These are phyloP conservation scores for Neuroterus valhalla DNA, from an alignment of 1,140 invertebrate genomes.

Conservation along the genomic window DNA sequence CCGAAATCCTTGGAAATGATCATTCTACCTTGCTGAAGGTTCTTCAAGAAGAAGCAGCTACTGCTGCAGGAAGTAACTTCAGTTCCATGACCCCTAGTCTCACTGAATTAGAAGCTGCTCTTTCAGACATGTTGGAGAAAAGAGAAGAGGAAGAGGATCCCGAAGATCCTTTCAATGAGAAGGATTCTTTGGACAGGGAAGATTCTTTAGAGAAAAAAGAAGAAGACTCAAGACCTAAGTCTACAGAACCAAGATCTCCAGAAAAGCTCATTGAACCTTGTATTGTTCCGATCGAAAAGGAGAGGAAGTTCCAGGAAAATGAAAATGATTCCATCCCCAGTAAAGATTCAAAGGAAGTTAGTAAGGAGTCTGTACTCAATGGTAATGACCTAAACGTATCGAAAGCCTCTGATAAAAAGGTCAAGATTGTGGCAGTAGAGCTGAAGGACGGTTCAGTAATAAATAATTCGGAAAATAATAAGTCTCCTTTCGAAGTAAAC, in stretches of 20 bases:
- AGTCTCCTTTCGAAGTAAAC: neutral
- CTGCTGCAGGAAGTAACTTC: slow-evolving; percentile 60
- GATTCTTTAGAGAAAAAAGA: slow-evolving; percentile 15
- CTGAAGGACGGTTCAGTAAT: neutral
- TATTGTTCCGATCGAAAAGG: slow-evolving; percentile 51
- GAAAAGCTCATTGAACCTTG: slow-evolving; percentile 56
- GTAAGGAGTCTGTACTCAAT: neutral
- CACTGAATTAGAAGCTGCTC: slow-evolving; percentile 68
- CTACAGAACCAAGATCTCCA: slow-evolving; percentile 18
- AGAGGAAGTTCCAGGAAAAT: slow-evolving; percentile 37
- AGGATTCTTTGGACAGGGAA: neutral
- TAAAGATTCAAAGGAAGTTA: slow-evolving; percentile 7
- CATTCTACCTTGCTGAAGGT: slow-evolving; percentile 61
- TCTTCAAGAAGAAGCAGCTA: slow-evolving; percentile 53
- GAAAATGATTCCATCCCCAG: slow-evolving; percentile 35
- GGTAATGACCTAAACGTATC: neutral
- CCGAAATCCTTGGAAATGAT: slow-evolving; percentile 53
- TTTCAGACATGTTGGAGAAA: slow-evolving; percentile 70
- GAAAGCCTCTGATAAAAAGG: neutral
- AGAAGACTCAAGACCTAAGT: slow-evolving; percentile 35
- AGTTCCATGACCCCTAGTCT: slow-evolving; percentile 73
- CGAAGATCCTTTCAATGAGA: slow-evolving; percentile 15
- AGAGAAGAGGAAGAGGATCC: slow-evolving; percentile 58
- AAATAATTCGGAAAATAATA: neutral
- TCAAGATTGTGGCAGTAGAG: slow-evolving; percentile 12